These are phyloP conservation scores for Stegastes partitus DNA, from an alignment of 2,113 vertebrate species.

Conservation along the genomic window DNA sequence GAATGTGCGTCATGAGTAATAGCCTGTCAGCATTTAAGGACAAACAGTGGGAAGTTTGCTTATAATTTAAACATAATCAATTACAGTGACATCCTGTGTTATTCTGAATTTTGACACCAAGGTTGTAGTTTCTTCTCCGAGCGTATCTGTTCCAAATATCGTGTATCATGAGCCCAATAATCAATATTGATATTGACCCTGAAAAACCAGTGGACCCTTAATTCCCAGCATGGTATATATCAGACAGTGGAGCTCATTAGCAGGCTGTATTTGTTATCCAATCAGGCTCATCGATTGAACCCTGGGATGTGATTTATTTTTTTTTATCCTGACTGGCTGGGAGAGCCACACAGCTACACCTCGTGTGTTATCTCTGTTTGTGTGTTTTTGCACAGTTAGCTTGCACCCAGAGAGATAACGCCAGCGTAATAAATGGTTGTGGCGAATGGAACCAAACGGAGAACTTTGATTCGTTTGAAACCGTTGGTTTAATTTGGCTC, in stretches of 20 bases:
- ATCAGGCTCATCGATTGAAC: constrained; percentile 58
- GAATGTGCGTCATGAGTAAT: no score
- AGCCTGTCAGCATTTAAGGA: no score
- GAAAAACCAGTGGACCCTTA: neutral
- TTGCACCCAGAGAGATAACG: constrained; percentile 47
- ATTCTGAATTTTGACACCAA: no score
- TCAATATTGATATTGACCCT: no score
- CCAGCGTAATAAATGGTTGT: constrained; percentile 28
- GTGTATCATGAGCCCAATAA: no score
- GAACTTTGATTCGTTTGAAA: neutral
- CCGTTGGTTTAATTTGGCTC: neutral
- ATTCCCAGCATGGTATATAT: constrained; percentile 52
- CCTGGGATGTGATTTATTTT: constrained; percentile 18
- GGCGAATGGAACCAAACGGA: constrained; percentile 8
- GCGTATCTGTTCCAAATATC: no score
- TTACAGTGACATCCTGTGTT: no score
- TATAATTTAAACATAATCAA: no score
- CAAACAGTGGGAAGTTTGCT: no score
- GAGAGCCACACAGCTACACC: constrained; percentile 38
- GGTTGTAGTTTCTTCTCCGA: no score
- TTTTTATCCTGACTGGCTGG: constrained; percentile 36
- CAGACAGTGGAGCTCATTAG: constrained; percentile 64
- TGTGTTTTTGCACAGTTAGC: constrained; percentile 32
- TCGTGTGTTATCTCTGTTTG: constrained; percentile 49
- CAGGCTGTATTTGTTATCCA: constrained; percentile 61